Conservation (phyloP, 2,888 invertebrate species). For the Ornithoptera alexandrae region DNA sequence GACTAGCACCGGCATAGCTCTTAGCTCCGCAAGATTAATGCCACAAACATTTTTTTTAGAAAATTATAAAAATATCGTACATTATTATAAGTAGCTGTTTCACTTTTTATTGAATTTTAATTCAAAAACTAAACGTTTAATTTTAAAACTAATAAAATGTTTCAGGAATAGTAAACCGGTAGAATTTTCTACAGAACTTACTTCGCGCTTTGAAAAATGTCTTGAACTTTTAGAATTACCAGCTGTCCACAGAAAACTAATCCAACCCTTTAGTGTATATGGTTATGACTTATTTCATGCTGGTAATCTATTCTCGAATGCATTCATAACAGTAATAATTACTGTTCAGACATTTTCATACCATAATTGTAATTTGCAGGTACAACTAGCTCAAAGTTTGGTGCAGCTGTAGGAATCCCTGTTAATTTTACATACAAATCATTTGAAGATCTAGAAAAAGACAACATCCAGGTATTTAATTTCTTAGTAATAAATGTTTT, state of each 20-base stretch:
- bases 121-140: conserved; percentile 16
- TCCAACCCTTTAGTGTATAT: conserved; percentile 84
- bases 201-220: conserved; percentile 77
- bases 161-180: conserved; percentile 81
- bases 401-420: conserved; percentile 87
- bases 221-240: conserved; percentile 80
- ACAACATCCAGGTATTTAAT: conserved; percentile 74
- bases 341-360: background rate
- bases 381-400: conserved; percentile 77
- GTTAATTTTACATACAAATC: conserved; percentile 83
- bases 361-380: conserved; percentile 52
- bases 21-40: conserved; percentile 75
- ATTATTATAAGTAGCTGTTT: conserved; percentile 78
- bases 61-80: conserved; percentile 82
- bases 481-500: background rate
- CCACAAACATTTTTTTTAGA: conserved; percentile 82
- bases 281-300: conserved; percentile 87
- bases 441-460: conserved; percentile 76
- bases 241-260: conserved; percentile 66
- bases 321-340: background rate
- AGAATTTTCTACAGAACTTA: conserved; percentile 72
- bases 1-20: conserved; percentile 64
- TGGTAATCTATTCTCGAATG: conserved; percentile 65
- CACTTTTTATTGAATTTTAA: background rate
- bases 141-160: conserved; percentile 24